A percentile compares a stretch with the other conserved stretches of the same genome.
These are phyloP conservation scores for Athalia rosae DNA, from an alignment of 2,888 invertebrate genomes.

Conservation along the genomic window DNA sequence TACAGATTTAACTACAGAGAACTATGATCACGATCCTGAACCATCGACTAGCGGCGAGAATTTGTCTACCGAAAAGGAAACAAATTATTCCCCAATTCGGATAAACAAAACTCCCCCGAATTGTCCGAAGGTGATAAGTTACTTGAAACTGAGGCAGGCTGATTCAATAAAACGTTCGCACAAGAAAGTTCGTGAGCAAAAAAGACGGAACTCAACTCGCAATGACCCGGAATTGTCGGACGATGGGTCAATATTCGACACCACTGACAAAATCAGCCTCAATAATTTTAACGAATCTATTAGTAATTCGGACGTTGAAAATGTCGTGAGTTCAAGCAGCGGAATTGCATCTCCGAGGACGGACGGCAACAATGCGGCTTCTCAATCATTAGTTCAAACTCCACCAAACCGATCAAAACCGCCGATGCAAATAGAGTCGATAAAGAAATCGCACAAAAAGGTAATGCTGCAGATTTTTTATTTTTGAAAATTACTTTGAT, in stretches of 20 bases:
- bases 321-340: slow-evolving; percentile 8
- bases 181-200: slow-evolving; percentile 60
- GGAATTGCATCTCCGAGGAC: not conserved
- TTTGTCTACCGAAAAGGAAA: slow-evolving; percentile 20
- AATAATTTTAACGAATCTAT: slow-evolving; percentile 24
- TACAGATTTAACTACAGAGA: slow-evolving; percentile 41
- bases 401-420: slow-evolving; percentile 63
- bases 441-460: slow-evolving; percentile 65
- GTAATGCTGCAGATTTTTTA: slow-evolving; percentile 45
- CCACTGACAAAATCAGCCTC: slow-evolving; percentile 54
- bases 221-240: slow-evolving; percentile 60
- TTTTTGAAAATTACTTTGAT: not conserved
- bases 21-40: slow-evolving; percentile 47
- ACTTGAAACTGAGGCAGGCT: slow-evolving; percentile 58
- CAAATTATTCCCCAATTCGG: not conserved
- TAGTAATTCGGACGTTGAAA: slow-evolving; percentile 34
- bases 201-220: slow-evolving; percentile 46
- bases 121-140: slow-evolving; percentile 56
- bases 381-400: slow-evolving; percentile 51
- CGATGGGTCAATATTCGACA: slow-evolving; percentile 66
- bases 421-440: slow-evolving; percentile 61
- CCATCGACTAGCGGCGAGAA: slow-evolving; percentile 54
- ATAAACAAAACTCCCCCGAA: slow-evolving; percentile 63
- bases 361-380: not conserved
- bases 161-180: slow-evolving; percentile 67